Evolutionary conservation across 2,888 invertebrate genomes (phyloP), one percentile per base, ranked within the genome.

Genomic region (Cacoxenus indagator): DNA sequence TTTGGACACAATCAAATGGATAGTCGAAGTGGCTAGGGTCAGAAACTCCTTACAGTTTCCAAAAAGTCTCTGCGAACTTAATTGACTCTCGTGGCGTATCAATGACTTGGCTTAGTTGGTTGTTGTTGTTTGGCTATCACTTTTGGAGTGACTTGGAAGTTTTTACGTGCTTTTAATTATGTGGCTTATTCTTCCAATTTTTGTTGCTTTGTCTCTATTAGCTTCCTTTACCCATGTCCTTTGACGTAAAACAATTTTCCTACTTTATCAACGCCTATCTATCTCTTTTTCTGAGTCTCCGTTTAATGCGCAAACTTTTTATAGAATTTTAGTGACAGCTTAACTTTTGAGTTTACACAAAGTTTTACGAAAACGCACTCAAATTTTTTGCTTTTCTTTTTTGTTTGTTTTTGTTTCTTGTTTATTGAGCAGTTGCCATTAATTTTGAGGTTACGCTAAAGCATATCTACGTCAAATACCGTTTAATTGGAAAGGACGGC

Each of bases 171-270:
- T 37, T 43, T 55, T 24, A 9, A 55, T 54, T 43, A 55, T 26
- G 19, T 37, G 37, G 11, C 24, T 54, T 19, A 14, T 64, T 64
- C 9, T 45, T 46, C 0, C 14, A 54, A 4, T n/a, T 65, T 17
- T 48, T 48, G 48, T 48, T 64, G 45, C 26, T 59, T 46, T 59
- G 37, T 54, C 22, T 26, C 4, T 48, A 37, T 55, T n/a, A 48
- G 17, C 24, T 51, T 48, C 45, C 24, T 19, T 19, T 55, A 27
- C 24, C 14, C 43, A 65, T 65, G 57, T 65, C 45, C 61, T 65
- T 55, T 66, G 67, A 73, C 69, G 68, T 71, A 71, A 70, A 67
- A 74, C 27, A 59, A 61, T 67, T 55, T 68, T 67, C 43, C 9
- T 26, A 8, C 55, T 17, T 6, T 8, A 19, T 37, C 9, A 9